A percentile compares a stretch with the other conserved stretches of the same genome.
Evolutionary conservation across 1,140 invertebrate genomes (phyloP).

Genomic region (Cyrtorhinus lividipennis): DNA sequence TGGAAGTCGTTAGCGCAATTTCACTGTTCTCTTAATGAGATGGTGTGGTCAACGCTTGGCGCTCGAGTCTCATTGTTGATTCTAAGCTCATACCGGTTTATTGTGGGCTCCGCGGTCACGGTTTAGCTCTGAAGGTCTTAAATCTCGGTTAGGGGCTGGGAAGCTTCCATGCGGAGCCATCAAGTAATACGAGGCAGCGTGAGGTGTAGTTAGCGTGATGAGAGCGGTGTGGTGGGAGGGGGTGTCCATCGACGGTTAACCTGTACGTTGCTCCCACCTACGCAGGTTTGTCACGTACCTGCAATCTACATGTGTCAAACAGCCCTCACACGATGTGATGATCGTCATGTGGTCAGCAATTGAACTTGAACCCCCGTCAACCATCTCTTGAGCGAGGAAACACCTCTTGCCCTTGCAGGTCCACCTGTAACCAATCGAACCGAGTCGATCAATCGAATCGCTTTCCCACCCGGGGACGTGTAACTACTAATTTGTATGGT

Average conservation of each 20-base stretch:
- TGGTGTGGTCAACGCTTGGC: neutral
- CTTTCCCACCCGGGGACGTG: too few relatives aligned
- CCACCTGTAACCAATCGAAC: neutral
- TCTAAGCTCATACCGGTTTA: neutral
- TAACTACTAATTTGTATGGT: too few relatives aligned
- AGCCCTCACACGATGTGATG: slow-evolving; percentile 1
- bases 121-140: neutral
- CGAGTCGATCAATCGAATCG: too few relatives aligned
- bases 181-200: neutral
- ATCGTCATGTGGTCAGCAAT: neutral
- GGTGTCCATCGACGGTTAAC: neutral
- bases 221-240: neutral
- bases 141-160: neutral
- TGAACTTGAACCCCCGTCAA: neutral
- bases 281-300: neutral
- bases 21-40: neutral
- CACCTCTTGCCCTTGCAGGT: neutral
- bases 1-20: neutral
- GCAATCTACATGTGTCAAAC: neutral
- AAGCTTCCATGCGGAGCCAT: too few relatives aligned
- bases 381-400: slow-evolving; percentile 1
- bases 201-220: neutral
- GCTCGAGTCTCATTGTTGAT: neutral
- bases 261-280: neutral
- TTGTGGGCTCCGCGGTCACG: neutral